Evolutionary conservation across 1,140 invertebrate species (phyloP).

Genomic region (Pachypeltis micranthus): DNA sequence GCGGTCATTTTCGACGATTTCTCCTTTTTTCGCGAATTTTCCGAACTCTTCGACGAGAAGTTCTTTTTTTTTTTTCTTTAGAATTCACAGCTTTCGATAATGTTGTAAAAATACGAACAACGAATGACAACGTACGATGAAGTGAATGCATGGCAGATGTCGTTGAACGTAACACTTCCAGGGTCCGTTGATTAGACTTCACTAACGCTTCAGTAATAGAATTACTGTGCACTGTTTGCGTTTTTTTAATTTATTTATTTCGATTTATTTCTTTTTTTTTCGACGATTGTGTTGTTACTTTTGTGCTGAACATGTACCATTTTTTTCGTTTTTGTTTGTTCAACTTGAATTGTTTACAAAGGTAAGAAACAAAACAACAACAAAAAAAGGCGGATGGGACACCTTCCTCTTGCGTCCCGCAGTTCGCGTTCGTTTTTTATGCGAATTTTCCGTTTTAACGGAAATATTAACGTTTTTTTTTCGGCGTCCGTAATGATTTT

Average conservation of each 20-base stretch:
- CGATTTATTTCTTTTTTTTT: conserved; percentile 11
- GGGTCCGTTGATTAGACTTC: conserved; percentile 1
- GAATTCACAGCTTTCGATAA: no score
- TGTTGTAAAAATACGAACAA: no score
- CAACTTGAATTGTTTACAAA: not conserved
- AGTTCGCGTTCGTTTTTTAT: not conserved
- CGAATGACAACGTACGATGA: no score
- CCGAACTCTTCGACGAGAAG: no score
- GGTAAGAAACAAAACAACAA: not conserved
- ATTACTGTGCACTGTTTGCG: conserved; percentile 13
- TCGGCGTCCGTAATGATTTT: no score
- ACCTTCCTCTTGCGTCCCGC: conserved; percentile 26
- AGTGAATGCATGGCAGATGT: not conserved
- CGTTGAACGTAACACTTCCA: not conserved
- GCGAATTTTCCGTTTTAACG: no score
- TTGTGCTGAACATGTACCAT: not conserved
- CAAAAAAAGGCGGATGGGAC: conserved; percentile 27
- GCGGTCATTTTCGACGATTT: no score
- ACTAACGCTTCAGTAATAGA: conserved; percentile 13
- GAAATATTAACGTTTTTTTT: no score
- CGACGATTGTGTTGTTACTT: not conserved
- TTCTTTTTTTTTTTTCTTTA: no score
- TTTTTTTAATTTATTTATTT: conserved; percentile 15
- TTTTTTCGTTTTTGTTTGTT: conserved; percentile 10
- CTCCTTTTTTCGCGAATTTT: no score